A percentile compares a stretch with the other conserved stretches of the same genome.
These are phyloP conservation scores for Cuculus canorus DNA, from an alignment of 2,797 vertebrate genomes.

Conservation along the genomic window DNA sequence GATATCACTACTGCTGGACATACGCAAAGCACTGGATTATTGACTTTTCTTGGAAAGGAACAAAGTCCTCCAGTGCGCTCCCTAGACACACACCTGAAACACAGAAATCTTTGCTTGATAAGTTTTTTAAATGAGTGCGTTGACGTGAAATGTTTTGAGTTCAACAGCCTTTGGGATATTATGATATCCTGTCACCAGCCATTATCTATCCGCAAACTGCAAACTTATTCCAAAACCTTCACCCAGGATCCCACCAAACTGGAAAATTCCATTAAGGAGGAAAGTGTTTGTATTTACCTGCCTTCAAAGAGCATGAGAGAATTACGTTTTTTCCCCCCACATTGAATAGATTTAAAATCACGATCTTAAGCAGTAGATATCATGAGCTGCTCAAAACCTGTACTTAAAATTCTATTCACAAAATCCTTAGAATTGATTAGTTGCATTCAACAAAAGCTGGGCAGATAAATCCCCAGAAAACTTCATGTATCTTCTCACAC, in stretches of 20 bases:
- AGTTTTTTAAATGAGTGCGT: neutral
- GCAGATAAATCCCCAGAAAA: neutral
- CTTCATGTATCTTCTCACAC: neutral
- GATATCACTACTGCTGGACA: fast-evolving
- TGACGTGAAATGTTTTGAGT: neutral
- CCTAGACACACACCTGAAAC: neutral
- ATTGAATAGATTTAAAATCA: neutral
- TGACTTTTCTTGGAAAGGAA: neutral
- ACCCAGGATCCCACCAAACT: neutral
- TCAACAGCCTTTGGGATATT: neutral
- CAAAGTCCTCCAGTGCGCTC: neutral
- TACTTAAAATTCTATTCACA: neutral
- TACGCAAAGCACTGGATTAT: neutral
- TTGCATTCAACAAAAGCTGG: neutral
- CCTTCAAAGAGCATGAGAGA: fast-evolving
- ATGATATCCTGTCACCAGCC: neutral
- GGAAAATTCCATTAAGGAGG: neutral
- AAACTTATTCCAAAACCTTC: neutral
- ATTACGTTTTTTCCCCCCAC: neutral
- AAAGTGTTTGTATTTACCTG: neutral
- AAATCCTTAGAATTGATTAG: neutral
- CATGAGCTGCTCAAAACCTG: neutral
- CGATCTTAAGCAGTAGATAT: neutral
- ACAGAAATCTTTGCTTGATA: neutral
- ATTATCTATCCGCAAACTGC: neutral